Evolutionary conservation across 2,888 invertebrate species (phyloP), one percentile per base, ranked within the genome.

Genomic region (Salticus scenicus): DNA sequence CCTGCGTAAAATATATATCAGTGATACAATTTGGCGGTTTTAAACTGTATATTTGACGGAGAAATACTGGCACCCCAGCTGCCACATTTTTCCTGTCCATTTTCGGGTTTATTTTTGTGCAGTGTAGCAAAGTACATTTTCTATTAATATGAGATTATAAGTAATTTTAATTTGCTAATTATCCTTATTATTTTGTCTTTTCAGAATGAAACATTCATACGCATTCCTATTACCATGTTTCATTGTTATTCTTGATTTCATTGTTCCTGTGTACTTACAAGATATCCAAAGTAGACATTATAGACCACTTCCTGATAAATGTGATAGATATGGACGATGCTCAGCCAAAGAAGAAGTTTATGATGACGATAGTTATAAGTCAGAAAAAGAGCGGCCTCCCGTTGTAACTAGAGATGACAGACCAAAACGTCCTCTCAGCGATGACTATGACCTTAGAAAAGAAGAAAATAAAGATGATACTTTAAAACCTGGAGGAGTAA

Each of bases 301-400:
- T 33, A 42, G 69, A 14, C 81, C 74, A 0, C n/a, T 17, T 10
- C 14, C 30, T 8, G 24, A 30, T 5, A 79, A 79, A 33, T 81
- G 81, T 37, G 74, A 81, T 41, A 30, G 80, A 20, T n/a, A n/a
- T 14, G 72, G 79, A 7, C 33, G 71, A 42, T 79, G 78, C 28
- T n/a, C 24, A 20, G 12, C 28, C 12, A 51, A 69, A 10, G 74
- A 74, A 37, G 74, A 74, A 17, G 27, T 37, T 10, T 57, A 57
- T n/a, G 31, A 41, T 17, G 69, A 69, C 1, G 82, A 82, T n/a
- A 71, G 47, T n/a, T 42, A 12, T 28, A 79, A 79, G 64, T 20
- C 47, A 1, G 69, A 51, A 10, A 81, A 81, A 27, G 69, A 74
- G 2, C 37, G 81, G 10, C 81, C 81, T 0, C 1, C 51, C 2